phyloP scores from a whole-genome alignment of 2,888 invertebrate species.

The Gari tellinella region DNA sequence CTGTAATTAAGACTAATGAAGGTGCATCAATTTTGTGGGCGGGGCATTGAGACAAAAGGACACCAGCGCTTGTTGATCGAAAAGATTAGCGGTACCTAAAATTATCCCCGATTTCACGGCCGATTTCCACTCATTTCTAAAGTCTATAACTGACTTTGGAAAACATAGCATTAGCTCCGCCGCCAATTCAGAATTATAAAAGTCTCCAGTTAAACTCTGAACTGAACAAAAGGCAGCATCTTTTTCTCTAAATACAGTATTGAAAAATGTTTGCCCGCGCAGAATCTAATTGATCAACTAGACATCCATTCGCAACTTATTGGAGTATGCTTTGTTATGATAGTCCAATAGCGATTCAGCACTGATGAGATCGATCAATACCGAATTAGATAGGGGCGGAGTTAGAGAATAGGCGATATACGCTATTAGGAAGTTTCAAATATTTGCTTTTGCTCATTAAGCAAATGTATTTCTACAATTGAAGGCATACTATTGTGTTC shows the following conservation, averaged over 20 bases:
- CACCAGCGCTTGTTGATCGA: constrained; percentile 61
- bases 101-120: constrained; percentile 51
- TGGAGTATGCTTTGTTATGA: constrained; percentile 18
- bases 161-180: neutral
- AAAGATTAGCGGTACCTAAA: constrained; percentile 52
- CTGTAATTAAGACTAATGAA: constrained; percentile 61
- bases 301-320: constrained; percentile 5
- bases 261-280: neutral
- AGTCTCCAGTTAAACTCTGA: neutral
- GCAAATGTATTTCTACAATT: constrained; percentile 48
- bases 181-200: neutral
- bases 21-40: constrained; percentile 51
- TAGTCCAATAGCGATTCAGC: constrained; percentile 35
- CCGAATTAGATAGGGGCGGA: constrained; percentile 48
- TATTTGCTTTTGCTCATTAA: constrained; percentile 46
- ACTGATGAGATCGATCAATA: constrained; percentile 38
- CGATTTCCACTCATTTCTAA: constrained; percentile 36
- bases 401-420: constrained; percentile 22
- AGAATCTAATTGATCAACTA: neutral
- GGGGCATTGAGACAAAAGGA: constrained; percentile 51
- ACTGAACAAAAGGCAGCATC: neutral
- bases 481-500: constrained; percentile 6
- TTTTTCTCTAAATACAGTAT: constrained; percentile 1
- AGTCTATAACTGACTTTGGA: neutral
- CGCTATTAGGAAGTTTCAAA: constrained; percentile 43